Base-by-base conservation (phyloP, 2,888 invertebrate genomes). In the Platycnemis pennipes region DNA sequence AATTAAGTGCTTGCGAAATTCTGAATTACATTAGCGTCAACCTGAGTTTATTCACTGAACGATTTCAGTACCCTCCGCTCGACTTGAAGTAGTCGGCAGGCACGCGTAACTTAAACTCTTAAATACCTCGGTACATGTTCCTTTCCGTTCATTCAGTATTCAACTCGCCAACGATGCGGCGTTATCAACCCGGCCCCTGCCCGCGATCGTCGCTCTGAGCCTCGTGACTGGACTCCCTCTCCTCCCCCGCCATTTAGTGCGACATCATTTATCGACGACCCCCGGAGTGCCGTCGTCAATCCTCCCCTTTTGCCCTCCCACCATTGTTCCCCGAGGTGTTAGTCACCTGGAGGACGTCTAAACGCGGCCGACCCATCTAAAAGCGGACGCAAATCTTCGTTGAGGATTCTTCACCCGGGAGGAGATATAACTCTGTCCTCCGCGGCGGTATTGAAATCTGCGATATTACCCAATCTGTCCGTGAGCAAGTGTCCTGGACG, bases 241-340 rank as follows among this genome's bases (percentile, higher is more conserved):
- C 31, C 31, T 13, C n/a, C 63, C n/a, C 13, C 37, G 16, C 26
- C 11, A 13, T 2, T 8, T 31, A 63, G 31, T 77, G 77, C 37
- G 77, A 77, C 77, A 77, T 77, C 77, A 77, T 77, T 77, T 77
- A 77, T 77, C 77, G 77, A 37, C 22, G 77, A 37, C 31, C 77
- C 77, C 77, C 63, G 26, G 26, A 26, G 19, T 1, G 7, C 56
- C 49, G 49, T 49, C 16, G 3, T 56, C 69, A 1, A 69, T 69
- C 69, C 69, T 69, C 69, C 31, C 69, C 69, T 56, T 16, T 22
- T 22, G 26, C 77, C 11, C 77, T 13, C 2, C 4, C 37, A 37
- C 26, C 77, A 77, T 77, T 77, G 77, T 77, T 77, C 37, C 37
- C 37, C 77, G 4, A 2, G 77, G 7, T 5, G 22, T 63, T 77